Conservation (phyloP, 2,888 invertebrate genomes). For the Drosophila neotestacea region DNA sequence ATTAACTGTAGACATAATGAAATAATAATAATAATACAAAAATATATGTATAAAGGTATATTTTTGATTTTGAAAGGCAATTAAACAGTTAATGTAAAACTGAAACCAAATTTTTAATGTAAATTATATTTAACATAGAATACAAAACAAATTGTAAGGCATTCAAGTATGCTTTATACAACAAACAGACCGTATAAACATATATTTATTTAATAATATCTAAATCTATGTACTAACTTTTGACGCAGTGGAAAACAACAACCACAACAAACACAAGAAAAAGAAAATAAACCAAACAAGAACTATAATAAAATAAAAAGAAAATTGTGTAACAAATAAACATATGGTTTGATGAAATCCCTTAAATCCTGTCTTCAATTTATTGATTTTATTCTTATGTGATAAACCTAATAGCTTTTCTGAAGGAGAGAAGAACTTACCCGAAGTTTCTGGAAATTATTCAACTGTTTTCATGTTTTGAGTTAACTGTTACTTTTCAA, state of each 20-base stretch:
- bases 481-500: slow-evolving; percentile 12
- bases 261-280: slow-evolving; percentile 7
- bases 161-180: slow-evolving; percentile 18
- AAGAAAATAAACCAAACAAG: slow-evolving; percentile 27
- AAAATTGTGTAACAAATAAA: slow-evolving; percentile 23
- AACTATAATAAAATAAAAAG: slow-evolving; percentile 5
- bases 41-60: slow-evolving; percentile 39
- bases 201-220: slow-evolving; percentile 29
- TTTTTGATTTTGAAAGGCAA: slow-evolving; percentile 51
- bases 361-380: neutral
- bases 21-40: slow-evolving; percentile 23
- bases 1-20: slow-evolving; percentile 17
- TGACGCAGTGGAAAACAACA: slow-evolving; percentile 32
- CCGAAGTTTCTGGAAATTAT: neutral
- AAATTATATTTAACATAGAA: slow-evolving; percentile 66
- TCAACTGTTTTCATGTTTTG: neutral
- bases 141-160: slow-evolving; percentile 36
- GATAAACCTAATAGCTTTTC: too few relatives aligned
- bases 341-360: slow-evolving; percentile 17
- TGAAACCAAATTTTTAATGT: slow-evolving; percentile 69
- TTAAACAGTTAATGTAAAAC: slow-evolving; percentile 42
- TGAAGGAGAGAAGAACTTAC: neutral
- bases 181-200: slow-evolving; percentile 9
- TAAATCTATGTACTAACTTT: slow-evolving; percentile 49
- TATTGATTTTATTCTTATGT: neutral